Base-by-base conservation (phyloP, 2,888 invertebrate genomes). In the Siphonodentalium dalli region DNA sequence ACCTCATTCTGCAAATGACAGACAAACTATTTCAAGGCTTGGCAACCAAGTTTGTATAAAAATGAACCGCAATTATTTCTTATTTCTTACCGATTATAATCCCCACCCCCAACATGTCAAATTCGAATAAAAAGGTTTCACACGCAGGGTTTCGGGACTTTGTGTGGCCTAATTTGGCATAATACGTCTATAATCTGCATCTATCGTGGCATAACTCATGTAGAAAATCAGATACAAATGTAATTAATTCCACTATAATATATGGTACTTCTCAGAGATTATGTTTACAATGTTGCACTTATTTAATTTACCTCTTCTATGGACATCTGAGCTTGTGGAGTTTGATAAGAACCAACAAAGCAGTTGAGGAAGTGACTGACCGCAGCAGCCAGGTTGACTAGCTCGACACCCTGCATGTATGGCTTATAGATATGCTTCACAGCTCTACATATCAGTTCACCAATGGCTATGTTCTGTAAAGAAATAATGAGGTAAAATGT, bases 311-410 rank as follows among this genome's bases (percentile, higher is more conserved):
- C 88, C 84, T 90, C 90, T 74, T 90, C 90, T 31, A 85, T 82
- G 58, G 86, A 85, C 69, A 87, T 86, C 61, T 88, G 85, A 0
- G 91, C 88, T 76, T 88, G 86, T 6, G 89, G 87, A 41, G 88
- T 85, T 53, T 87, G 85, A 48, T 88, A 90, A 1, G 89, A 88
- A 51, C 94, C 93, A 47, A 99, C 83, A 76, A 95, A 87, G 77
- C 98, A 98, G 84, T 97, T 99, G 58, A 99, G 86, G 84, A 98
- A 98, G 82, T 98, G 99, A 58, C 94, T 91, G 48, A 95, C 90
- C 1, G 93, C 95, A 1, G 90, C 87, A 0, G 96, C 90, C 60
- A 95, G 85, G 78, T 90, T 90, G 90, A 95, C 92, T 77, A 92
- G 86, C 80, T 96, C 96, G 47, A 91, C 90, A 53, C 89, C 88